phyloP scores from a whole-genome alignment of 2,797 vertebrate species.

The Rhodeus uyekii region DNA sequence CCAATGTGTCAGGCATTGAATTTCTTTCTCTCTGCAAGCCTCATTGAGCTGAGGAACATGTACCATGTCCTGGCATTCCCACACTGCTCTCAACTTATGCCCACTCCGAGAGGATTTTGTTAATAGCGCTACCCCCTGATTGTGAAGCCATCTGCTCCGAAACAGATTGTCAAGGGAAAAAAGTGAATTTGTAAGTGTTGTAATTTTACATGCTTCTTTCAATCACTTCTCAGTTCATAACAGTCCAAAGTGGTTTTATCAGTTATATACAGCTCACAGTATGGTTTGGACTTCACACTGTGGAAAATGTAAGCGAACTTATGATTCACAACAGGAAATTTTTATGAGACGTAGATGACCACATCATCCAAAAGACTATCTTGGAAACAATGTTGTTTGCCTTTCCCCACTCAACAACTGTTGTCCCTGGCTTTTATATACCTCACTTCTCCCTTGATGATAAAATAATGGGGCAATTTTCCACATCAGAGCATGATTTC shows the following conservation, averaged over 20 bases:
- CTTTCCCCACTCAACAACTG: constrained; percentile 22
- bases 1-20: constrained; percentile 39
- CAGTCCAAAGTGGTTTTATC: neutral
- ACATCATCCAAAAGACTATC: constrained; percentile 6
- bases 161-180: constrained; percentile 60
- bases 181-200: constrained; percentile 65
- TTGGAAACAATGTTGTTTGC: neutral
- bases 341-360: constrained; percentile 1
- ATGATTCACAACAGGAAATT: neutral
- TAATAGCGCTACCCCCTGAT: constrained; percentile 70
- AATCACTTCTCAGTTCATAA: constrained; percentile 44
- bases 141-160: constrained; percentile 71
- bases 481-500: constrained; percentile 46
- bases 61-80: constrained; percentile 62
- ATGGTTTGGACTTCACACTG: constrained; percentile 14
- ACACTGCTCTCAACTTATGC: constrained; percentile 49
- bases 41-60: constrained; percentile 62
- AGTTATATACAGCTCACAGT: neutral
- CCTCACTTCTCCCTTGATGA: constrained; percentile 41
- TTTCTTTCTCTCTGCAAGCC: constrained; percentile 52
- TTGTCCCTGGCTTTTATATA: constrained; percentile 39
- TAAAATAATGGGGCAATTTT: constrained; percentile 52
- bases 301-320: constrained; percentile 1
- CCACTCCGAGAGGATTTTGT: constrained; percentile 65
- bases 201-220: constrained; percentile 59